Evolutionary conservation across 1,140 invertebrate species (phyloP), one percentile per base, ranked within the genome.

Genomic region (Drosophila ohnishii): DNA sequence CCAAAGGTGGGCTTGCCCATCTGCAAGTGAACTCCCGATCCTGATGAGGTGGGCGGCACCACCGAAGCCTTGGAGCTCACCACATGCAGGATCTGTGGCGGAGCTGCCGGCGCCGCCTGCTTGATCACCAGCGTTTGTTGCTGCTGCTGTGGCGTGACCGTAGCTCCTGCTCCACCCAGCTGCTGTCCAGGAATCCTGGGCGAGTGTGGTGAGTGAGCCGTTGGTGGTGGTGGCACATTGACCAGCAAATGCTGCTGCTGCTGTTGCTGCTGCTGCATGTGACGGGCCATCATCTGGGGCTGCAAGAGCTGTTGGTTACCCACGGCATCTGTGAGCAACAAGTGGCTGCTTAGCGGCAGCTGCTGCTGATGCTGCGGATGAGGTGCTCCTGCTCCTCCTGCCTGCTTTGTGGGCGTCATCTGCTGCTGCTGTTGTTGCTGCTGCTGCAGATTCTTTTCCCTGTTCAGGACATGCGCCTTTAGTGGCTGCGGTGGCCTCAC

Each of bases 81-180:
- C n/a, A 91, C 90, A 50, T 91, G 90, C 44, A 91, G 35, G 7
- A 91, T 75, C 45, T 91, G 90, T 14, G 80, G 77, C 14, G 79
- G 47, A 6, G 62, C 70, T 19, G 65, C 55, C 8, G 65, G 51
- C 8, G 77, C 53, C 0, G 86, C 66, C 59, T 91, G 90, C 53
- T 91, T 91, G 47, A 91, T 91, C 53, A 91, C 81, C 35, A 91
- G 44, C n/a, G 90, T 89, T 51, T 91, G 90, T 22, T 75, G 75
- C 39, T 72, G 74, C 25, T 80, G 80, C 16, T 72, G 67, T n/a
- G 75, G 34, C 28, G 50, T 69, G 58, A 60, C 25, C 30, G 58
- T 19, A 42, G 59, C 34, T 58, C 57, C 80, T 19, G 72, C 25
- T 42, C 66, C 25, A 34, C 66, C 66, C 61, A 67, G 57, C 70